These are phyloP conservation scores for Oligia strigilis DNA, from an alignment of 2,888 invertebrate species.

Conservation along the genomic window DNA sequence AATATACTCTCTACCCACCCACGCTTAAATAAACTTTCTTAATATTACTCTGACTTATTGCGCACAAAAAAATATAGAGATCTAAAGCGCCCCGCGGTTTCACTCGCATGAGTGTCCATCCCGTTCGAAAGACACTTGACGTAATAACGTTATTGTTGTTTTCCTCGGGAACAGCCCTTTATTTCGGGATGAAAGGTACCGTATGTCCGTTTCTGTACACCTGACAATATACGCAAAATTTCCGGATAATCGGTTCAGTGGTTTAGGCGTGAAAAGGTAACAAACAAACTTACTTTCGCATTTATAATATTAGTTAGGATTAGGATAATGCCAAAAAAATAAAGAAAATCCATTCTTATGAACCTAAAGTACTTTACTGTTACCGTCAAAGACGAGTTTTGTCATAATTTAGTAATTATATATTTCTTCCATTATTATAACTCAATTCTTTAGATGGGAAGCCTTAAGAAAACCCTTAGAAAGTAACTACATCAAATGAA, in stretches of 20 bases:
- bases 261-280: no score
- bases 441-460: slow-evolving; percentile 35
- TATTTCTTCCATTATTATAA: slow-evolving; percentile 21
- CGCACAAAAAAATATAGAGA: neutral
- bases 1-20: neutral
- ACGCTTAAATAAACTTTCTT: neutral
- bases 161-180: no score
- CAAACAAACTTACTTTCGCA: no score
- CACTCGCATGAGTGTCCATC: no score
- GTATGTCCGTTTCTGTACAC: no score
- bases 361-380: neutral
- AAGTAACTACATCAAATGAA: slow-evolving; percentile 6
- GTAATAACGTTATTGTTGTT: no score
- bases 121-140: no score
- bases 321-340: neutral
- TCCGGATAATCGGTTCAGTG: no score
- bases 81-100: no score
- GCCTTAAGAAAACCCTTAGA: slow-evolving; percentile 36
- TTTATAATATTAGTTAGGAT: no score
- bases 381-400: slow-evolving; percentile 26
- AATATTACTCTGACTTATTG: neutral
- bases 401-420: slow-evolving; percentile 1
- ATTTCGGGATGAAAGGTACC: no score
- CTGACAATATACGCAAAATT: no score
- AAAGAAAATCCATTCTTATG: neutral